Conservation (phyloP, 2,888 invertebrate genomes). For the Harpalus rubripes region DNA sequence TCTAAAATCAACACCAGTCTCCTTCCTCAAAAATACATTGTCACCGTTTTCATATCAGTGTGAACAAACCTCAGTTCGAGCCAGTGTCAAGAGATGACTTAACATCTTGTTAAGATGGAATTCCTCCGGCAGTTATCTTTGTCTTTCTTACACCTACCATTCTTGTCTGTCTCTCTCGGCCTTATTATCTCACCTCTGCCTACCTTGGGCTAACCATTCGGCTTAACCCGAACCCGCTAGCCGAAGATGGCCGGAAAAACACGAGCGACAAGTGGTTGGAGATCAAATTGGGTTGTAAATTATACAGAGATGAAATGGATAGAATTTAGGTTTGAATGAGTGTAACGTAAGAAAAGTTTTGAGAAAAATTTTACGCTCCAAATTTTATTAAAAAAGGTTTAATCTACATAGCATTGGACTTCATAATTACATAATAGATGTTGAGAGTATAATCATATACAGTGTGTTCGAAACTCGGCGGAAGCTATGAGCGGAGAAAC, state of each 20-base stretch:
- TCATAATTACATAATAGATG: too few relatives aligned
- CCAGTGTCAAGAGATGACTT: constrained; percentile 75
- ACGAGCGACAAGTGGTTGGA: constrained; percentile 20
- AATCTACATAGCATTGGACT: too few relatives aligned
- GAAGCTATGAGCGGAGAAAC: too few relatives aligned
- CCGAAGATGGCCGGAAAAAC: constrained; percentile 51
- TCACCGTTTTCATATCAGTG: constrained; percentile 64
- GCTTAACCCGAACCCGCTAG: constrained; percentile 73
- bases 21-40: constrained; percentile 67
- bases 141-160: constrained; percentile 67
- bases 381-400: too few relatives aligned
- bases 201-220: constrained; percentile 70
- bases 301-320: not conserved
- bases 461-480: too few relatives aligned
- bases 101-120: constrained; percentile 75
- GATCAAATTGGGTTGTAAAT: not conserved
- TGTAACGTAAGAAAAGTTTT: too few relatives aligned
- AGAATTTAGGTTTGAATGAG: too few relatives aligned
- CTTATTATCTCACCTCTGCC: constrained; percentile 77
- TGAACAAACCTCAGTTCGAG: constrained; percentile 68
- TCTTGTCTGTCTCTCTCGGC: constrained; percentile 72
- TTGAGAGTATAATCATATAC: too few relatives aligned
- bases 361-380: too few relatives aligned
- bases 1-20: not conserved
- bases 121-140: constrained; percentile 74